Evolutionary conservation across 1,140 invertebrate species (phyloP), one percentile per base, ranked within the genome.

Genomic region (Zaprionus gabonicus): DNA sequence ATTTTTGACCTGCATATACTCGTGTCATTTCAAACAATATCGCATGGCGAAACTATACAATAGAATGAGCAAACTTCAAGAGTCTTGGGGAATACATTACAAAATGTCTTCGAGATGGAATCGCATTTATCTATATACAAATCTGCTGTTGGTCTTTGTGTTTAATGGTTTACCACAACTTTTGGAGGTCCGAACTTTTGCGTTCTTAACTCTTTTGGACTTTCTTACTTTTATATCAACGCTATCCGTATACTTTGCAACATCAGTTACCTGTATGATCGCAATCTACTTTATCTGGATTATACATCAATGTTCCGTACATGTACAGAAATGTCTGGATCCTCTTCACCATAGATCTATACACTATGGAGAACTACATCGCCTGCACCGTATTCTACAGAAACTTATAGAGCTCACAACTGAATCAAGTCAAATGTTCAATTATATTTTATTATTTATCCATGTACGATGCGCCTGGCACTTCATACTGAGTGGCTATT

Each of bases 161-260:
- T 2, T 1, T 17, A 44, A n/a, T 44, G 1, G 0, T 15, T 7
- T 44, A n/a, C 0, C 2, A n/a, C 41, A 7, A 9, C 2, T n/a
- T 2, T 2, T 44, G 6, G 2, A 44, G 17, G 1, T 7, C 0
- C 41, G 15, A 7, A n/a, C 0, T 9, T 6, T 9, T 6, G 1
- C 1, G 15, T n/a, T 44, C 2, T n/a, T 31, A 2, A 10, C 0
- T 31, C 0, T 10, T 10, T 10, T 34, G 3, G 9, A 3, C 31
- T 10, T 0, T 10, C 9, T 34, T 34, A 44, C 1, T 44, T 2
- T 44, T n/a, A 44, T 44, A 17, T 9, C 15, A n/a, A 6, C 2
- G n/a, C 15, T 44, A 7, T 44, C n/a, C 6, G 0, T 2, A 44
- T 23, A 49, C 12, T 17, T 59, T 3, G n/a, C 25, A 17, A 7